Evolutionary conservation across 2,888 invertebrate species (phyloP), one percentile per base, ranked within the genome.

Genomic region (Parnassius mnemosyne): DNA sequence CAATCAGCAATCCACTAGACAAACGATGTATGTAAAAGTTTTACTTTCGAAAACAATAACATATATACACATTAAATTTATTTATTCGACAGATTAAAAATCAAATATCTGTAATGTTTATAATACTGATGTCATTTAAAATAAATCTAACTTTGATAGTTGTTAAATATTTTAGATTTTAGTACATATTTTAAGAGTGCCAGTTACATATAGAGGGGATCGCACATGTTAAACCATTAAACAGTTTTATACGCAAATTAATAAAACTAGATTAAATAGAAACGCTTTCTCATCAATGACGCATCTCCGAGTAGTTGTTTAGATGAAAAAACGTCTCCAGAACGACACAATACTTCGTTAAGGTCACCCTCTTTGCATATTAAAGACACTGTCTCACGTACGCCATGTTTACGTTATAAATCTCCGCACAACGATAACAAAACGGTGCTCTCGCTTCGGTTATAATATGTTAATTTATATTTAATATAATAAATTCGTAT

Each of bases 401-500:
- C 70, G 62, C 72, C 74, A 68, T 89, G 89, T 89, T 88, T 87
- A 89, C 84, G 83, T 81, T 70, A 72, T 89, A 89, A 89, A 89
- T 89, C 88, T 88, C 75, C 79, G 77, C 73, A 71, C 71, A 77
- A 77, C 73, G 75, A 86, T 83, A 85, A 86, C 78, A 70, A 81
- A 83, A 79, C 79, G 79, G 71, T 75, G 71, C 79, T 79, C 80
- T 80, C 83, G 78, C 81, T 79, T 79, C 76, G 68, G 71, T 84
- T 82, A 82, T 87, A 85, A 86, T 88, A 90, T 89, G 88, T 88
- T 90, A 90, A 90, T 89, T 88, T 85, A 84, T 84, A 85, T 88
- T 89, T 87, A 86, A 89, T 89, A 80, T 85, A 84, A 87, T 86
- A 85, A 84, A 83, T 87, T 84, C 78, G 77, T 74, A 69, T 72